These are phyloP conservation scores for Rhyacichthys aspro DNA, from an alignment of 2,797 vertebrate species.

Conservation along the genomic window DNA sequence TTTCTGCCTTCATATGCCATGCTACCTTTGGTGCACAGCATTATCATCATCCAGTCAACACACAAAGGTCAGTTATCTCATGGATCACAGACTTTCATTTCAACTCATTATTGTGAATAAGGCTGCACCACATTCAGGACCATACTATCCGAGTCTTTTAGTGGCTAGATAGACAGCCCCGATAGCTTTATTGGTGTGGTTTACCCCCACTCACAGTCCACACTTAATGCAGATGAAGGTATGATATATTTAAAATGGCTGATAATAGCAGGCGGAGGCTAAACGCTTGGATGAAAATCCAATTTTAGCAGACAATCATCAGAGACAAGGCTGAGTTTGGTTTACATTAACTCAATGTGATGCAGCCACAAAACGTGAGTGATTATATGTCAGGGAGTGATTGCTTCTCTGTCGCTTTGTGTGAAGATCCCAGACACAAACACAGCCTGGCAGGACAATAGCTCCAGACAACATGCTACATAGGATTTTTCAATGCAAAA, in stretches of 20 bases:
- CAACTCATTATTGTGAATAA: slow-evolving; percentile 71
- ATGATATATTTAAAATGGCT: slow-evolving; percentile 63
- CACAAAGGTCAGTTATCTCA: slow-evolving; percentile 75
- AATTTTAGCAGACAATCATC: slow-evolving; percentile 70
- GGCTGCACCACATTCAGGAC: slow-evolving; percentile 32
- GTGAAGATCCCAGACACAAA: slow-evolving; percentile 28
- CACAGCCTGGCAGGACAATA: background rate
- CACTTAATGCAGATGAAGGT: slow-evolving; percentile 51
- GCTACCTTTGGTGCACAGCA: slow-evolving; percentile 37
- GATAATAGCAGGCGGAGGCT: slow-evolving; percentile 55
- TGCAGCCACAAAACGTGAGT: slow-evolving; percentile 50
- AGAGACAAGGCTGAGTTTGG: slow-evolving; percentile 55
- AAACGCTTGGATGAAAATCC: slow-evolving; percentile 71
- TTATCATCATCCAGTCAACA: slow-evolving; percentile 46
- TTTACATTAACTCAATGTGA: slow-evolving; percentile 62
- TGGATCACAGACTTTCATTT: slow-evolving; percentile 68
- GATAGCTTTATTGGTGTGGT: slow-evolving; percentile 57
- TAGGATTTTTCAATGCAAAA: slow-evolving; percentile 6
- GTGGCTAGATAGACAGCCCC: slow-evolving; percentile 35
- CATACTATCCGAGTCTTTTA: slow-evolving; percentile 55
- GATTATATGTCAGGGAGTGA: slow-evolving; percentile 68
- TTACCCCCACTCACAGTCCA: slow-evolving; percentile 48
- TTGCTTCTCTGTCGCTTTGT: slow-evolving; percentile 39
- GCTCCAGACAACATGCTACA: slow-evolving; percentile 1
- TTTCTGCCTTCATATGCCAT: slow-evolving; percentile 46